phyloP scores from a whole-genome alignment of 1,140 invertebrate genomes.

The Cydia strobilella region DNA sequence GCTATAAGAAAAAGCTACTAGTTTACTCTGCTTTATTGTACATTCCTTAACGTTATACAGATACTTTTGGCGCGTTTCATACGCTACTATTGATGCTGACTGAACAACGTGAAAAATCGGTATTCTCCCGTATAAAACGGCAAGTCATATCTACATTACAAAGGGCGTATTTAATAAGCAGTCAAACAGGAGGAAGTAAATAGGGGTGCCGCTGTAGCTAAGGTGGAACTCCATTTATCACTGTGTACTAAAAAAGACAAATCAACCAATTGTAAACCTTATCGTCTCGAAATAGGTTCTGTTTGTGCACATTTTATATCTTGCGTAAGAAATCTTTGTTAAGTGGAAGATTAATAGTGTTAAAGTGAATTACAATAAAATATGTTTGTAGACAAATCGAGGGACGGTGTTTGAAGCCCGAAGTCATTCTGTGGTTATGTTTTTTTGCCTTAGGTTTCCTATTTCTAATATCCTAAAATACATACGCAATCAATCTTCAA shows the following conservation, averaged over 20 bases:
- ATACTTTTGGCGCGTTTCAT: no score
- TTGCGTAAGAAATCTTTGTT: constrained; percentile 1
- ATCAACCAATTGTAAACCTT: neutral
- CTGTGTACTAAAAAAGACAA: neutral
- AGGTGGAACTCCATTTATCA: constrained; percentile 9
- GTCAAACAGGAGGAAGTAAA: neutral
- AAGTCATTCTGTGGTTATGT: neutral
- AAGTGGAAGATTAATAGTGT: constrained; percentile 16
- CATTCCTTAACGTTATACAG: no score
- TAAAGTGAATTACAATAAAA: neutral
- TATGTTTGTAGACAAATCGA: neutral
- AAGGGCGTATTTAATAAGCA: neutral
- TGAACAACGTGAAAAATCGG: neutral
- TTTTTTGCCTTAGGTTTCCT: no score
- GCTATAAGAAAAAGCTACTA: constrained; percentile 95
- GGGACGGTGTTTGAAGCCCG: neutral
- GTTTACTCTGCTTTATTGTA: no score
- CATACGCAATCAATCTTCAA: no score
- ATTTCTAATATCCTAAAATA: no score
- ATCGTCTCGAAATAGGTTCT: neutral
- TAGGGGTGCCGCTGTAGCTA: neutral
- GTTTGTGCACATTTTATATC: neutral
- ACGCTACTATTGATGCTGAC: no score
- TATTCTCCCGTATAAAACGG: neutral
- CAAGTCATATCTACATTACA: neutral